Conservation (phyloP, 1,140 invertebrate genomes). For the Pseudomyrmex dendroicus region DNA sequence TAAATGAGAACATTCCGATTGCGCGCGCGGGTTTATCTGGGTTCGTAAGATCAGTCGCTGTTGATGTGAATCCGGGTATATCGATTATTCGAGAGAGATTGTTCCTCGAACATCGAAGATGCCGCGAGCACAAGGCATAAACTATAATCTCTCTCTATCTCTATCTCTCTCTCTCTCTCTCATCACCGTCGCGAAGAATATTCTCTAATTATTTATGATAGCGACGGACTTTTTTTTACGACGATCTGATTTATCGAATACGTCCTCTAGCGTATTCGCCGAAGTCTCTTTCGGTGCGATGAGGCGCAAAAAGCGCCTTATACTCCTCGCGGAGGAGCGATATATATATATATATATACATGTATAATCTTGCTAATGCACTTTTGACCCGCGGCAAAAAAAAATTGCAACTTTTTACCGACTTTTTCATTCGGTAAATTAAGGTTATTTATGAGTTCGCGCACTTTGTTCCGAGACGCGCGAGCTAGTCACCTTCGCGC, state of each 20-base stretch:
- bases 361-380: constrained; percentile 35
- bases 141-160: background rate
- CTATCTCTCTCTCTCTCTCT: background rate
- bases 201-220: constrained; percentile 27
- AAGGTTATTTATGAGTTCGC: constrained; percentile 12
- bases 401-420: background rate
- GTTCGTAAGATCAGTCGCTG: too few species aligned
- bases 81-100: background rate
- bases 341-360: too few species aligned
- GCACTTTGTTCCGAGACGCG: background rate
- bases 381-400: constrained; percentile 24
- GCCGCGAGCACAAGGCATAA: background rate
- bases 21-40: too few species aligned
- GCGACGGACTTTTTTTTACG: constrained; percentile 10
- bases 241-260: constrained; percentile 30
- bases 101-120: too few species aligned
- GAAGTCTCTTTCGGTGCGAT: background rate
- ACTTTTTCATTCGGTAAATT: constrained; percentile 29
- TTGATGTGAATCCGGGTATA: background rate
- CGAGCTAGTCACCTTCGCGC: background rate
- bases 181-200: background rate
- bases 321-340: background rate
- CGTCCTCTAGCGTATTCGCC: background rate
- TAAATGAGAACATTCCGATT: too few species aligned
- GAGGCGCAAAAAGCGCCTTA: constrained; percentile 8